Conservation (phyloP, 2,113 vertebrate species). For the Bettongia penicillata region DNA sequence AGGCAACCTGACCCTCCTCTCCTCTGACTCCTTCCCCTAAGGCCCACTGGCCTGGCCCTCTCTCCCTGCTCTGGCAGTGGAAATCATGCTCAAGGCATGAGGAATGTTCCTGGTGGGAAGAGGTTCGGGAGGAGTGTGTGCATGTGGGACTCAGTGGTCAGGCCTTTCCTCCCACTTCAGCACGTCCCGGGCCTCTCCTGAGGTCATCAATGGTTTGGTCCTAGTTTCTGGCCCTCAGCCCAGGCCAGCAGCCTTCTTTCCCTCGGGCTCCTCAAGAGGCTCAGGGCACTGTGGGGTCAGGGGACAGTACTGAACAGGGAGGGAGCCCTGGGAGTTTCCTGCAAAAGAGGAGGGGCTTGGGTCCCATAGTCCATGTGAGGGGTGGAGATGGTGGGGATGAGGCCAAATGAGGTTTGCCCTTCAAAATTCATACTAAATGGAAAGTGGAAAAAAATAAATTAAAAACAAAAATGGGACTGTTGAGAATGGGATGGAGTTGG, state of each 20-base stretch:
- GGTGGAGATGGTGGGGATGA: slow-evolving; percentile 44
- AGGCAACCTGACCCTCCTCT: background rate
- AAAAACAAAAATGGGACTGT: slow-evolving; percentile 30
- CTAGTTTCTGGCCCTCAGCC: background rate
- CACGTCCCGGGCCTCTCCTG: background rate
- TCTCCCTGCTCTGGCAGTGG: slow-evolving; percentile 71
- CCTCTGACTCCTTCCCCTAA: background rate
- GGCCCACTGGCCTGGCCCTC: background rate
- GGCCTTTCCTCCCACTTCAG: background rate
- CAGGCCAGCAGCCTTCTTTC: background rate
- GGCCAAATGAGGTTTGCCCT: slow-evolving; percentile 73
- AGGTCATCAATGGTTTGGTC: background rate
- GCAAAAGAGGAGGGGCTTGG: slow-evolving; percentile 24
- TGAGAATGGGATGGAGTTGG: slow-evolving; percentile 45
- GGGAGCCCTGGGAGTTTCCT: slow-evolving; percentile 36
- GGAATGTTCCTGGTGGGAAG: slow-evolving; percentile 62
- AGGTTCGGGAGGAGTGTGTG: background rate
- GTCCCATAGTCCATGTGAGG: background rate
- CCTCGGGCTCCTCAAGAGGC: slow-evolving; percentile 18
- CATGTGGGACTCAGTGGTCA: background rate
- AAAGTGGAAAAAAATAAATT: slow-evolving; percentile 53
- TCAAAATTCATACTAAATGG: slow-evolving; percentile 68
- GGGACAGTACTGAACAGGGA: slow-evolving; percentile 11
- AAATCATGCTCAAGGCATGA: slow-evolving; percentile 57
- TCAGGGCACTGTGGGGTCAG: background rate